Evolutionary conservation across 2,113 vertebrate species (phyloP).

Genomic region (Triplophysa siluroides): DNA sequence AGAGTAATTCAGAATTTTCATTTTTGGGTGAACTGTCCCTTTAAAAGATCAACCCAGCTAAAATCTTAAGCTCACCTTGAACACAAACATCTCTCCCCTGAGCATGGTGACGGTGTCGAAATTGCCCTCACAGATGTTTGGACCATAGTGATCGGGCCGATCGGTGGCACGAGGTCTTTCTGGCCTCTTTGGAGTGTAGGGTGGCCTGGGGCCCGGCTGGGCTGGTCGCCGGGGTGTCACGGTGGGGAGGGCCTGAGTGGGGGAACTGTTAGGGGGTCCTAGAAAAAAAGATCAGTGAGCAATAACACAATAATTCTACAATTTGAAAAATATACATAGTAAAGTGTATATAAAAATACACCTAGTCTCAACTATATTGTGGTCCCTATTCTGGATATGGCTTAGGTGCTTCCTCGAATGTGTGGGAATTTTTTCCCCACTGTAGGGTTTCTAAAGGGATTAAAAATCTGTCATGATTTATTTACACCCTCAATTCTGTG

Average conservation of each 20-base stretch:
- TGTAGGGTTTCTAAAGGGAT: too few species aligned
- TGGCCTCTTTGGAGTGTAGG: slow-evolving; percentile 70
- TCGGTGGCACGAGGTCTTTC: slow-evolving; percentile 79
- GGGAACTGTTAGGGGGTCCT: slow-evolving; percentile 79
- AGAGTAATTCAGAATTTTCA: too few species aligned
- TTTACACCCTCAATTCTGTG: too few species aligned
- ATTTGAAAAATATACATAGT: too few species aligned
- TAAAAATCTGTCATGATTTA: too few species aligned
- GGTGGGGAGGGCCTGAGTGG: slow-evolving; percentile 85
- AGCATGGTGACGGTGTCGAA: slow-evolving; percentile 91
- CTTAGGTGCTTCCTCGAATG: too few species aligned
- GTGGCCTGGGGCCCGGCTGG: slow-evolving; percentile 75
- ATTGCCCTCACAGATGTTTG: slow-evolving; percentile 93
- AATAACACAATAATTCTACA: too few species aligned
- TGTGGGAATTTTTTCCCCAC: too few species aligned
- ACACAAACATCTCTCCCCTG: slow-evolving; percentile 97
- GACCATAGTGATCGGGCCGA: slow-evolving; percentile 86
- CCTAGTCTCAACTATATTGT: too few species aligned
- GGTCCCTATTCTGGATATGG: too few species aligned
- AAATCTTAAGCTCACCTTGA: slow-evolving; percentile 80
- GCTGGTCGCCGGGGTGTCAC: slow-evolving; percentile 77
- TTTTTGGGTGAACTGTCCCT: too few species aligned
- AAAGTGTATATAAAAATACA: too few species aligned
- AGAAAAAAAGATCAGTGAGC: neutral
- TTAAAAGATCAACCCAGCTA: neutral